Evolutionary conservation across 2,888 invertebrate genomes (phyloP), one percentile per base, ranked within the genome.

Genomic region (Holacanthella duospinosa): DNA sequence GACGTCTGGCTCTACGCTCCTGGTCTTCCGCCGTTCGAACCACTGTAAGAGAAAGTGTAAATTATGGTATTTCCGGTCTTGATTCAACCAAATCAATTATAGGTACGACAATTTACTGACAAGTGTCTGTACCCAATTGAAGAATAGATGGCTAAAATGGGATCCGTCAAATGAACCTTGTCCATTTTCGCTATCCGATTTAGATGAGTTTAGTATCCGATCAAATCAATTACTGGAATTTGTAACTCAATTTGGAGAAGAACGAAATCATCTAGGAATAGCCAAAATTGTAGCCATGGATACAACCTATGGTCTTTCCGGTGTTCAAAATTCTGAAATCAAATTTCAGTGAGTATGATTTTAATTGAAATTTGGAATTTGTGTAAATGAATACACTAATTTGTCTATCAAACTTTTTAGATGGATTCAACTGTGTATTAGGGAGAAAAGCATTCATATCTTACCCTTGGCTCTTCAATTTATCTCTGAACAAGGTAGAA

Each of bases 1-100:
- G 79, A 89, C 53, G 75, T 82, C 1, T 94, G 94, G 94, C 79
- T 94, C 1, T 79, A 85, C 74, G 80, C 80, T 36, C 84, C 86
- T 55, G 95, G 95, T 60, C 90, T 94, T 89, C 95, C 95, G 0
- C 88, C 88, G 1, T 79, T 86, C 24, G 88, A 89, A 74, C 93
- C 93, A 4, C 78, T 83, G 83, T 93, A 60, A 36, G 16, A 36
- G n/a, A n/a, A n/a, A n/a, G n/a, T n/a, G n/a, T n/a, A n/a, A n/a
- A n/a, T n/a, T n/a, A n/a, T n/a, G n/a, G n/a, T n/a, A n/a, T n/a
- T n/a, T n/a, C n/a, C n/a, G n/a, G n/a, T n/a, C n/a, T n/a, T n/a
- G n/a, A n/a, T n/a, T n/a, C n/a, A n/a, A n/a, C n/a, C n/a, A n/a
- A n/a, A n/a, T 56, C 58, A 77, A 26, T 56, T 60, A 27, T 59